These are phyloP conservation scores for Cosmorhoe ocellata DNA, from an alignment of 2,888 invertebrate genomes.

Conservation along the genomic window DNA sequence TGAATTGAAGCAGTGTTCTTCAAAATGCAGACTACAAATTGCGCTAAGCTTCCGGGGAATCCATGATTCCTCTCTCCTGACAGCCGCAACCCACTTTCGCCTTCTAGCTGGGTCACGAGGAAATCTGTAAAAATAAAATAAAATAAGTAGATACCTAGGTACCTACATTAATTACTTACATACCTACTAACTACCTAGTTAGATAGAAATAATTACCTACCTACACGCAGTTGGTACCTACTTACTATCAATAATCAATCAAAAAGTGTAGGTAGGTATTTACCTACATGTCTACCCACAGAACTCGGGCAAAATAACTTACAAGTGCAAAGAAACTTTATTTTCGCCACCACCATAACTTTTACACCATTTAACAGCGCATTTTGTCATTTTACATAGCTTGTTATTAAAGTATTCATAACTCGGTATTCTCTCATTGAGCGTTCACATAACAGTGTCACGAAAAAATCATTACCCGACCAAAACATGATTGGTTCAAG, in stretches of 20 bases:
- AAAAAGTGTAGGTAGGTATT: not conserved
- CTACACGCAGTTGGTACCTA: too few relatives aligned
- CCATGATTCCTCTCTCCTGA: conserved; percentile 25
- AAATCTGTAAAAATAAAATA: conserved; percentile 15
- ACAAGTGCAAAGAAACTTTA: conserved; percentile 25
- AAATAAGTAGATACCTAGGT: too few relatives aligned
- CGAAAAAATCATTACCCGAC: conserved; percentile 23
- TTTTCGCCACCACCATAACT: conserved; percentile 27
- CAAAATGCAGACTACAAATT: conserved; percentile 25
- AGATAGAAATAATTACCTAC: too few relatives aligned
- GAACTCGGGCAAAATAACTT: conserved; percentile 9
- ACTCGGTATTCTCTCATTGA: too few relatives aligned
- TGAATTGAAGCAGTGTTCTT: conserved; percentile 23
- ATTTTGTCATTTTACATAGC: conserved; percentile 18
- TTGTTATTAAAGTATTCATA: too few relatives aligned
- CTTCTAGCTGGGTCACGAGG: conserved; percentile 21
- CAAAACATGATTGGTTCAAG: conserved; percentile 26
- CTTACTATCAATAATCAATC: too few relatives aligned
- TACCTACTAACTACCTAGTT: too few relatives aligned
- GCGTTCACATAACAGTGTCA: conserved; percentile 10
- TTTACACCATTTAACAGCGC: conserved; percentile 27
- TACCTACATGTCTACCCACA: too few relatives aligned
- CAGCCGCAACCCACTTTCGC: conserved; percentile 24
- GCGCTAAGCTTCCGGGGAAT: conserved; percentile 25
- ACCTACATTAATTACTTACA: too few relatives aligned